These are phyloP conservation scores for Drosophila sechellia DNA, from an alignment of 1,140 invertebrate species.

Conservation along the genomic window DNA sequence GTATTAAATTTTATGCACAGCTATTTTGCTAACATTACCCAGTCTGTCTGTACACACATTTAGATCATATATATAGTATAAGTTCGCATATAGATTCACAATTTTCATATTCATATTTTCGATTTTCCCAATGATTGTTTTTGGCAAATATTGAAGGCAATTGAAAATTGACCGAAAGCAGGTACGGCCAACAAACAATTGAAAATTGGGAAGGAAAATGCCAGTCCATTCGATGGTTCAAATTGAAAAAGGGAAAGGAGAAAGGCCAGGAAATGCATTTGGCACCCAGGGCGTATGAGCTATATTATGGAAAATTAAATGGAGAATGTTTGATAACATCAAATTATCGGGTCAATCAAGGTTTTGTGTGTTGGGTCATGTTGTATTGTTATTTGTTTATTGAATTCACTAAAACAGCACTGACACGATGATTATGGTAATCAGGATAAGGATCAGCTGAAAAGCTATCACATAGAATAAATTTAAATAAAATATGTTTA, in stretches of 20 bases:
- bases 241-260: slow-evolving; percentile 1
- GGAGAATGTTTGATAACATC: slow-evolving; percentile 19
- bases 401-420: not conserved
- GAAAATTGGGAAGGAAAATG: slow-evolving; percentile 2
- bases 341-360: slow-evolving; percentile 26
- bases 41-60: slow-evolving; percentile 12
- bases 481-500: not conserved
- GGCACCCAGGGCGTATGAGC: slow-evolving; percentile 25
- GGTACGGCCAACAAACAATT: slow-evolving; percentile 38
- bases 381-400: not conserved
- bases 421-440: not conserved
- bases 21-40: slow-evolving; percentile 45
- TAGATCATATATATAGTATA: slow-evolving; percentile 14
- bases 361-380: not conserved
- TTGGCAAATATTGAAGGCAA: slow-evolving; percentile 55
- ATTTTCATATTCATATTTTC: slow-evolving; percentile 54
- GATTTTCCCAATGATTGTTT: slow-evolving; percentile 47
- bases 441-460: too few relatives aligned
- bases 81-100: slow-evolving; percentile 34
- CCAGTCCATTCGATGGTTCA: not conserved
- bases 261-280: slow-evolving; percentile 3
- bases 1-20: slow-evolving; percentile 49
- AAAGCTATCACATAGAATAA: too few relatives aligned
- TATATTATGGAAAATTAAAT: slow-evolving; percentile 39
- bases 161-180: slow-evolving; percentile 44